Base-by-base conservation (phyloP, 2,888 invertebrate species). In the Ophraella communa region DNA sequence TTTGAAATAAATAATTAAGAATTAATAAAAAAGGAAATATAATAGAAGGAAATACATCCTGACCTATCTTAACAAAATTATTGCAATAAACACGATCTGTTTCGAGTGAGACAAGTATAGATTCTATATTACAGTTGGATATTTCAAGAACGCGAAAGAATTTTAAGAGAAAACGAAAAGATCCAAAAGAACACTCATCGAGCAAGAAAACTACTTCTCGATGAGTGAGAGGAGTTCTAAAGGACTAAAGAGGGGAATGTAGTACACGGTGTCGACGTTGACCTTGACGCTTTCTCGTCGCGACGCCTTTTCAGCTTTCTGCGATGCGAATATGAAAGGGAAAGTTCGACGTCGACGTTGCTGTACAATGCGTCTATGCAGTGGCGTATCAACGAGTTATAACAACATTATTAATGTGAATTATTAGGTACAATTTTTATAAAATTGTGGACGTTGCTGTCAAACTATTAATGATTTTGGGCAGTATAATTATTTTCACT, bases 251-350 rank as follows among this genome's bases (percentile, higher is more conserved):
- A 56, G 21, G 62, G 58, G 45, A 61, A 65, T 62, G 62, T 62
- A 62, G 64, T 53, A 66, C 67, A 61, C 62, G 64, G 44, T 57
- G 59, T 51, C 47, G 61, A 56, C 65, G 65, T 69, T 70, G 77
- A 75, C 77, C 77, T 77, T 77, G 74, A 70, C 76, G 78, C 72
- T 57, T 49, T 49, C 51, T 47, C 61, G 51, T 74, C 78, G 74
- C 74, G 75, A 75, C 76, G 74, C 76, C 76, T 74, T 72, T 72
- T 72, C 70, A 64, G 72, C 75, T 71, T 71, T 66, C 76, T 51
- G 62, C 55, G 65, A 64, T 65, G 55, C 64, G 66, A 51, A 17
- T 24, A 23, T 72, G 77, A 78, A 72, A 77, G 75, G 70, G 73
- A 77, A 74, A 76, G 75, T 58, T 73, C 69, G 62, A 52, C 52